Base-by-base conservation (phyloP, 2,888 invertebrate species). In the Catocala fraxini region DNA sequence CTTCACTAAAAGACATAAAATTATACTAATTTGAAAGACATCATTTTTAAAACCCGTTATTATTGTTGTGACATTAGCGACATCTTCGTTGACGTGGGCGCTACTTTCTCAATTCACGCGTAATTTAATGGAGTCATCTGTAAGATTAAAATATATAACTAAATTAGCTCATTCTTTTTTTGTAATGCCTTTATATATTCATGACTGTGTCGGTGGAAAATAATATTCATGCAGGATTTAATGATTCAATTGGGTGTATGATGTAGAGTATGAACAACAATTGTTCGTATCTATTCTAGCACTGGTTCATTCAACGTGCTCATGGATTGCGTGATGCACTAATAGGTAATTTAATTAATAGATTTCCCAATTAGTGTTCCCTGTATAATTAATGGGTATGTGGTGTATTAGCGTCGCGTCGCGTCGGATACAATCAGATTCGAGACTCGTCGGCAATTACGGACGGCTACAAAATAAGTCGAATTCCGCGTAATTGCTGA, bases 401-500 rank as follows among this genome's bases (percentile, higher is more conserved):
- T 88, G 89, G 86, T 86, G 86, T 91, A 90, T 92, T 92, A 92
- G 90, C 87, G 85, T 88, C 85, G 90, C 87, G 85, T 88, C 85
- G 86, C 86, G 85, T 88, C 85, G 86, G 89, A 86, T 89, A 92
- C 89, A 90, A 92, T 93, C 90, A 84, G 92, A 92, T 89, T 87
- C 84, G 87, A 87, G 89, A 85, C 89, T 87, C 86, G 86, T 85
- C 88, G 87, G 88, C 90, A 91, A 92, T 93, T 92, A 92, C 89
- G 83, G 80, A 84, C 87, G 88, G 89, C 89, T 89, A 91, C 93
- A 91, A 93, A 93, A 94, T 90, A 91, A 90, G 89, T 89, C 89
- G 90, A 91, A 92, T 92, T 89, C 92, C 89, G 85, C 89, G 90
- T 93, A 93, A 94, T 93, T 92, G 90, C 92, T 91, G 93, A 89